These are phyloP conservation scores for pig (Sus scrofa) DNA, from an alignment of 2,113 vertebrate genomes.

Conservation along the genomic window DNA sequence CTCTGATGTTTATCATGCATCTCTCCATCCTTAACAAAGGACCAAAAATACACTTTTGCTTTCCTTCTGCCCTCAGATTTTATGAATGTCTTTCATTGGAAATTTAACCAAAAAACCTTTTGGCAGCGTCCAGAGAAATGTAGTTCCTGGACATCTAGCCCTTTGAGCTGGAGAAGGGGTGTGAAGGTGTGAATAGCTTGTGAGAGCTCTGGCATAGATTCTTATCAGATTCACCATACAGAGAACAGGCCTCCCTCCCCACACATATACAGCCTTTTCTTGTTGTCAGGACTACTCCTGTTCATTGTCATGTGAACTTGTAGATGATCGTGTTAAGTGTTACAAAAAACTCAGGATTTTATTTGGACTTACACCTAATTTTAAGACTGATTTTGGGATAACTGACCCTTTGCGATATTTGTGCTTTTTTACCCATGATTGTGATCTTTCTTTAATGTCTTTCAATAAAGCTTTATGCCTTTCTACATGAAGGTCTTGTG, in stretches of 20 bases:
- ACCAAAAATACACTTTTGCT: neutral
- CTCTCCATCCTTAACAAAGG: neutral
- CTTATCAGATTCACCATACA: rapidly evolving
- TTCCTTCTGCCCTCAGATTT: neutral
- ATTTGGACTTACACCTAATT: neutral
- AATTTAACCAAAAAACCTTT: neutral
- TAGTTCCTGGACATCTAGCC: neutral
- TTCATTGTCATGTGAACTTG: neutral
- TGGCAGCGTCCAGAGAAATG: neutral
- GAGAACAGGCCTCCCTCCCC: too few species aligned
- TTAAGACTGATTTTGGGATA: neutral
- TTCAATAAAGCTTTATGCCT: neutral
- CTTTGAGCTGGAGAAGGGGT: neutral
- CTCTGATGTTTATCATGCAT: neutral
- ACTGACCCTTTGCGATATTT: neutral
- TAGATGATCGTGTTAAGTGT: neutral
- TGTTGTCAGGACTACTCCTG: neutral
- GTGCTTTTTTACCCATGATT: neutral
- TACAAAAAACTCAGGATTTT: neutral
- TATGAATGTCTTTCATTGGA: neutral
- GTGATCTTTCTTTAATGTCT: neutral
- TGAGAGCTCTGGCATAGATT: neutral
- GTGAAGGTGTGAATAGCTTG: rapidly evolving
- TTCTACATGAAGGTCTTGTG: neutral
- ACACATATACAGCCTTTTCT: neutral